These are phyloP conservation scores for Drosophila fuyamai DNA, from an alignment of 1,140 invertebrate species.

Conservation along the genomic window DNA sequence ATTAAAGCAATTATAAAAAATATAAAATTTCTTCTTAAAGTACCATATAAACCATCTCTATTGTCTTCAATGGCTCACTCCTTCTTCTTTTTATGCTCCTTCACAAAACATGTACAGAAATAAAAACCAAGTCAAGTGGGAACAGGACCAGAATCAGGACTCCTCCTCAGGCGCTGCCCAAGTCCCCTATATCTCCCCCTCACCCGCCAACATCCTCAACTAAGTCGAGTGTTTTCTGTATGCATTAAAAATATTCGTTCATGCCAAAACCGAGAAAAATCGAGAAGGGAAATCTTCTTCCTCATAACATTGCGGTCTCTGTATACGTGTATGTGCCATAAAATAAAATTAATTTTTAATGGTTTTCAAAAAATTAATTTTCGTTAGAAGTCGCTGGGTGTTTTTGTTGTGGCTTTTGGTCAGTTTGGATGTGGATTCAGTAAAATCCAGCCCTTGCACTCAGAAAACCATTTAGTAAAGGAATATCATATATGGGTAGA, in stretches of 20 bases:
- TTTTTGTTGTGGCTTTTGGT: slow-evolving; percentile 44
- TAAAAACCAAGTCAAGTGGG: slow-evolving; percentile 75
- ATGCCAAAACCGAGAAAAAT: slow-evolving; percentile 45
- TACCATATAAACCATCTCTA: background rate
- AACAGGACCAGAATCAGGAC: slow-evolving; percentile 44
- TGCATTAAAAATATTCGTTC: slow-evolving; percentile 76
- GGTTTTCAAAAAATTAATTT: slow-evolving; percentile 81
- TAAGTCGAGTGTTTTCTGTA: slow-evolving; percentile 64
- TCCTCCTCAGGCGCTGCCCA: slow-evolving; percentile 40
- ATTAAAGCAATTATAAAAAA: background rate
- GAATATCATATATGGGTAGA: no score
- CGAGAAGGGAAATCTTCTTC: slow-evolving; percentile 14
- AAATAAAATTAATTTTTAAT: slow-evolving; percentile 83
- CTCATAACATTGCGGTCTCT: slow-evolving; percentile 59
- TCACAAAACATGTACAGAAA: slow-evolving; percentile 41
- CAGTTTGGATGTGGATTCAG: slow-evolving; percentile 5
- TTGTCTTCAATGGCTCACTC: slow-evolving; percentile 8
- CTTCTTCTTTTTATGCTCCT: background rate
- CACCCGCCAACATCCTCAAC: background rate
- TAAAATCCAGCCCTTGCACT: slow-evolving; percentile 11
- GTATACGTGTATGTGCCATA: slow-evolving; percentile 40
- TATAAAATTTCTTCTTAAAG: no score
- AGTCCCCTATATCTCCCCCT: slow-evolving; percentile 1
- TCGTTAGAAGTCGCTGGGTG: slow-evolving; percentile 58
- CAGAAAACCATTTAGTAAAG: background rate